Base-by-base conservation (phyloP, 2,113 vertebrate species). In the Mionectes macconnelli region DNA sequence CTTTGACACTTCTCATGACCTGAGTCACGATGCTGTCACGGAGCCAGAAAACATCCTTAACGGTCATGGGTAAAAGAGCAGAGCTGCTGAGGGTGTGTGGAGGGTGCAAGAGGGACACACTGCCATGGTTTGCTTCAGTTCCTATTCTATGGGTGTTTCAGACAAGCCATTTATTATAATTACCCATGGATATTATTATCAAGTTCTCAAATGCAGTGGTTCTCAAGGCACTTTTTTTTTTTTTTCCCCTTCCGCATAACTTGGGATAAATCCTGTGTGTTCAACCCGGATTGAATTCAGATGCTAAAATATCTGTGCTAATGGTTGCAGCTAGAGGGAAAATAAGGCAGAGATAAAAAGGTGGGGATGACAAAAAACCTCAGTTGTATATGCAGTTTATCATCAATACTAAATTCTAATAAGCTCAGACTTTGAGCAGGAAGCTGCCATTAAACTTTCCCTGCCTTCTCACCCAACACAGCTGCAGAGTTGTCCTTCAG, bases 1-100 rank as follows among this genome's bases (percentile, higher is more conserved):
- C 98, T 98, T 98, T 98, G 98, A 98, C 98, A 99, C 98, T 99
- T 99, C 98, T 99, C 98, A 98, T 98, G 98, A 98, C 98, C 98
- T 98, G 97, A 97, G 97, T 98, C 97, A 97, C 92, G 94, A 94
- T 97, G 97, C 97, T 98, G 98, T 98, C 97, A 92, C 74, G 50
- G 96, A 98, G 98, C 98, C 98, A 98, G 97, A 97, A 98, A 97
- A 97, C 97, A 94, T 97, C 96, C 95, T 97, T 96, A 97, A 82
- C 37, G 93, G 97, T 97, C 97, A 95, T 96, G 96, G 96, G 97
- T 95, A 97, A 97, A 97, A 97, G 91, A 97, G 94, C 96, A 95
- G 97, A 82, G 77, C 89, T 94, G 97, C 93, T 8, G 63, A 82
- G 96, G 84, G 95, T 78, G 83, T 42, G 87, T 16, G 89, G 68